phyloP scores from a whole-genome alignment of 2,888 invertebrate species.

The Oxystoma pomonae region DNA sequence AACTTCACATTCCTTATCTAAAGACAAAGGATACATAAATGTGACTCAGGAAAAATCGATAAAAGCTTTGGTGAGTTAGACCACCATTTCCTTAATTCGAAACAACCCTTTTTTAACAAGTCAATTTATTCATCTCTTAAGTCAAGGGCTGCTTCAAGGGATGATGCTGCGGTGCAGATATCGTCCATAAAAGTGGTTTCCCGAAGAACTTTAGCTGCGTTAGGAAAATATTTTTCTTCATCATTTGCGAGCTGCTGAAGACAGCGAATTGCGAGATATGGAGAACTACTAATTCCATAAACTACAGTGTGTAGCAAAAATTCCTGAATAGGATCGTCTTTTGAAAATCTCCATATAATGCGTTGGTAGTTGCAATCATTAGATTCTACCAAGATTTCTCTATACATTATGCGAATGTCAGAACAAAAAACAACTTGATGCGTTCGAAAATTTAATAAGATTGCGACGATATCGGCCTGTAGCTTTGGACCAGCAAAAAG shows the following conservation, averaged over 20 bases:
- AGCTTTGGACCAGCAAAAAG: not conserved
- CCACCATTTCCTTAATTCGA: not conserved
- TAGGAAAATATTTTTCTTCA: not conserved
- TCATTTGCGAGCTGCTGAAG: not conserved
- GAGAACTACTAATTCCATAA: no score
- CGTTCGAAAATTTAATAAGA: not conserved
- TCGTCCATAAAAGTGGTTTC: not conserved
- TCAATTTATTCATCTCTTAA: not conserved
- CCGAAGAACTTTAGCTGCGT: not conserved
- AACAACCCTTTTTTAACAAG: not conserved
- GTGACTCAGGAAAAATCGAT: not conserved
- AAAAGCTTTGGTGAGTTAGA: not conserved
- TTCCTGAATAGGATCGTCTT: not conserved
- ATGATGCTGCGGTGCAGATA: not conserved
- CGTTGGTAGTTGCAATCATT: not conserved
- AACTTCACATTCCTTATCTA: not conserved
- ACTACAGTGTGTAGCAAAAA: not conserved
- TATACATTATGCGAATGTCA: not conserved
- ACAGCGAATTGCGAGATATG: not conserved
- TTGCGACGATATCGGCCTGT: not conserved
- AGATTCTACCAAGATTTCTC: not conserved
- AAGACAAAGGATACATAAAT: not conserved
- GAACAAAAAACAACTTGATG: not conserved
- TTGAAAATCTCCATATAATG: not conserved
- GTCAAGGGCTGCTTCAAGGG: not conserved